These are phyloP conservation scores for Xenopus petersii DNA, from an alignment of 2,797 vertebrate genomes.

Conservation along the genomic window DNA sequence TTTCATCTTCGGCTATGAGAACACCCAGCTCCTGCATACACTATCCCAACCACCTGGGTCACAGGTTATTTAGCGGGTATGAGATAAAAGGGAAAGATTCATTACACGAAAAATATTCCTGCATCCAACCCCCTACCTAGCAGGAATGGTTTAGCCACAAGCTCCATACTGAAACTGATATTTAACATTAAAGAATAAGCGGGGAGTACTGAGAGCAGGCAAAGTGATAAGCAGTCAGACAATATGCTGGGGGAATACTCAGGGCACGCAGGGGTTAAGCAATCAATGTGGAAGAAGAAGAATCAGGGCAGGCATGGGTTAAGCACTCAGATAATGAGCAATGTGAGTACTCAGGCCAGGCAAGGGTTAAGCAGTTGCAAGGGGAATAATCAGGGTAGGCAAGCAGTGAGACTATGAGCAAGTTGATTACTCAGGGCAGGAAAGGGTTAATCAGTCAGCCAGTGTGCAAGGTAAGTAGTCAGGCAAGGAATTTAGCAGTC, in stretches of 20 bases:
- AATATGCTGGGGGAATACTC: neutral
- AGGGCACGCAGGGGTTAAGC: neutral
- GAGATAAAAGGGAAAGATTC: neutral
- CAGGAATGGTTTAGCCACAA: constrained; percentile 13
- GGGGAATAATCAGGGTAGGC: too few relatives aligned
- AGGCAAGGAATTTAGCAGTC: too few relatives aligned
- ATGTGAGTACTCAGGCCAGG: too few relatives aligned
- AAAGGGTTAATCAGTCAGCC: neutral
- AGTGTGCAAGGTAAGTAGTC: neutral
- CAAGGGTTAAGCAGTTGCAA: too few relatives aligned
- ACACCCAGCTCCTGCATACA: neutral
- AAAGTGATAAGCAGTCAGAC: neutral
- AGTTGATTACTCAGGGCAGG: neutral
- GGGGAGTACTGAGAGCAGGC: neutral
- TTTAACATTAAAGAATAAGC: too few relatives aligned
- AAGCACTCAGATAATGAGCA: too few relatives aligned
- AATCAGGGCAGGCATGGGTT: too few relatives aligned
- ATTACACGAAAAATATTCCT: neutral
- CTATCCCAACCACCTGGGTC: neutral
- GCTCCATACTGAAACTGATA: constrained; percentile 7
- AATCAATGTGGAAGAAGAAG: too few relatives aligned
- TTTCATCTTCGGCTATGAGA: neutral
- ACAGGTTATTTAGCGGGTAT: too few relatives aligned
- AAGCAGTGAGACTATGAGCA: too few relatives aligned
- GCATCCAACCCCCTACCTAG: neutral